phyloP scores from a whole-genome alignment of 2,888 invertebrate genomes.

The Norana najaformis region DNA sequence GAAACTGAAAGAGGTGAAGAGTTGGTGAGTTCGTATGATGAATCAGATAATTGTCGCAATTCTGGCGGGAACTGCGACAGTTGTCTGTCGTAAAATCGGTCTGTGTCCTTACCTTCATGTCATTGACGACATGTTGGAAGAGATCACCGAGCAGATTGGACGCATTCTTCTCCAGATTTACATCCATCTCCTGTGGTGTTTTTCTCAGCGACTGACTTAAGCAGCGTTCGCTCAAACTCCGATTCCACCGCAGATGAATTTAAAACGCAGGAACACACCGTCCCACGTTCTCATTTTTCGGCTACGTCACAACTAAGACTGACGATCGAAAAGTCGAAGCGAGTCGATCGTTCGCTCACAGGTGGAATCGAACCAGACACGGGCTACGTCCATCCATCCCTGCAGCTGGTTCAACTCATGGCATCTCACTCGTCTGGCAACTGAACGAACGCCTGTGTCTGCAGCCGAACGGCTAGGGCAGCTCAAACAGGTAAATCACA shows the following conservation, averaged over 20 bases:
- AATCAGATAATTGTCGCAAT: no score
- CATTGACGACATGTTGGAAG: background rate
- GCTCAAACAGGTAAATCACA: background rate
- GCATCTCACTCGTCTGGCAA: background rate
- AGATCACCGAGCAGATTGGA: background rate
- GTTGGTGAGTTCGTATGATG: no score
- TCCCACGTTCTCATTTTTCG: background rate
- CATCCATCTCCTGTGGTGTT: background rate
- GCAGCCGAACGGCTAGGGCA: background rate
- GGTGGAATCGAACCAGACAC: background rate
- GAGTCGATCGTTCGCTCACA: no score
- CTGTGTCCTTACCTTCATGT: slow-evolving; percentile 10
- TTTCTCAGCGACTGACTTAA: background rate
- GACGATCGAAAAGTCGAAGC: background rate
- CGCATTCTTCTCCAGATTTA: background rate
- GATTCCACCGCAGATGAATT: background rate
- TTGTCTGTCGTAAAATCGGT: no score
- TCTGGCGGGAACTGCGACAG: no score
- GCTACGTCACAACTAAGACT: background rate
- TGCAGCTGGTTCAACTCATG: background rate
- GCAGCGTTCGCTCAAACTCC: background rate
- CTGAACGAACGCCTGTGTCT: background rate
- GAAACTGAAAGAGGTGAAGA: no score
- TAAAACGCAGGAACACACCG: background rate
- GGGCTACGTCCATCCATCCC: background rate